These are phyloP conservation scores for Rhinolophus sinicus DNA, from an alignment of 2,113 vertebrate species.

Conservation along the genomic window DNA sequence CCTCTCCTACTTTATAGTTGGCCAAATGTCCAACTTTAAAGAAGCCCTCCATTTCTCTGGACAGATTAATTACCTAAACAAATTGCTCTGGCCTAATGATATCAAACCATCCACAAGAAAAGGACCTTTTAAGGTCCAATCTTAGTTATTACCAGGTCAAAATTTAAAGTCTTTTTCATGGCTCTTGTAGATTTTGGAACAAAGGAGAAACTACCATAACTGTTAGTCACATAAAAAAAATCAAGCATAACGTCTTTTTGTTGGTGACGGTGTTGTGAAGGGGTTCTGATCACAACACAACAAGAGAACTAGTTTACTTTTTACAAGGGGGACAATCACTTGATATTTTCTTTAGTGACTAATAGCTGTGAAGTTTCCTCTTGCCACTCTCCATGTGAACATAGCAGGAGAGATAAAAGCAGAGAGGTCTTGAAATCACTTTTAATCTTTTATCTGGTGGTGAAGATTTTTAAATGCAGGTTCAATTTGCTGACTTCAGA, in stretches of 20 bases:
- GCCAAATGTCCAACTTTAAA: background rate
- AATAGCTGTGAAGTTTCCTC: background rate
- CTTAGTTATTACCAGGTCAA: background rate
- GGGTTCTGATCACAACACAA: background rate
- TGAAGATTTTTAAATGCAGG: background rate
- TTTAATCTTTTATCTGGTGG: background rate
- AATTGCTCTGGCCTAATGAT: background rate
- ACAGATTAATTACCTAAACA: background rate
- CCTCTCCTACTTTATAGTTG: background rate
- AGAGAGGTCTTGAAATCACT: constrained; percentile 9
- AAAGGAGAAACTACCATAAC: background rate
- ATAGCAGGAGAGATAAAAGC: background rate
- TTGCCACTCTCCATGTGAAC: background rate
- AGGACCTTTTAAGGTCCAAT: background rate
- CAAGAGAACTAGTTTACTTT: background rate
- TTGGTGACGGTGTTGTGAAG: background rate
- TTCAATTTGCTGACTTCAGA: background rate
- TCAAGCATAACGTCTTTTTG: background rate
- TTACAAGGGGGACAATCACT: background rate
- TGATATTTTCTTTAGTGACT: background rate
- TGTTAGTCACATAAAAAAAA: background rate
- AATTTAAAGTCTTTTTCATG: background rate
- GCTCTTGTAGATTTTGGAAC: background rate
- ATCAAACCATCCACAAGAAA: background rate
- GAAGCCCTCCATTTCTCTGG: background rate